Conservation (phyloP, 2,113 vertebrate genomes). For the Dasyurus viverrinus region DNA sequence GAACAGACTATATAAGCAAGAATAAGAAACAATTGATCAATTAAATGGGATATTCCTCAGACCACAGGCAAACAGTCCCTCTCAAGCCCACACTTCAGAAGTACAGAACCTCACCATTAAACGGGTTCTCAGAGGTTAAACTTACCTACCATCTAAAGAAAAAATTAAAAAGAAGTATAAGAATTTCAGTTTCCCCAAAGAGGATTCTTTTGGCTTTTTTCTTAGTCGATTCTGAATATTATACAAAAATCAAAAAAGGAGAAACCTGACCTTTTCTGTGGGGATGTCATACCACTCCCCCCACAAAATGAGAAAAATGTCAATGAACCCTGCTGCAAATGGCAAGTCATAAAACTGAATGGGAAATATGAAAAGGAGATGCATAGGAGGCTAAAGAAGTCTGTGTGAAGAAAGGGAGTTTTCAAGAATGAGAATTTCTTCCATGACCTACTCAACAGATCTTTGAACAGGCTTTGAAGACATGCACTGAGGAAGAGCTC, state of each 20-base stretch:
- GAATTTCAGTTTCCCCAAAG: not conserved
- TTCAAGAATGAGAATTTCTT: not conserved
- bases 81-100: not conserved
- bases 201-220: not conserved
- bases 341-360: not conserved
- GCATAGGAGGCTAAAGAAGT: not conserved
- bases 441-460: not conserved
- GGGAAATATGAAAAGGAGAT: not conserved
- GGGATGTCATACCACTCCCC: not conserved
- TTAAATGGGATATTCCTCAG: not conserved
- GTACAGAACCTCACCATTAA: not conserved
- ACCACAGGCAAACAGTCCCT: not conserved
- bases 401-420: not conserved
- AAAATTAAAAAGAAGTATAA: not conserved
- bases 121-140: not conserved
- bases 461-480: not conserved
- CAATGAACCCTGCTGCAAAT: not conserved
- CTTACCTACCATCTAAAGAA: not conserved
- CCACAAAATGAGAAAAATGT: not conserved
- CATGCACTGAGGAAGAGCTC: not conserved
- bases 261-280: fast-evolving
- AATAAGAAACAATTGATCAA: not conserved
- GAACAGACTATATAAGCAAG: not conserved
- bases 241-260: not conserved
- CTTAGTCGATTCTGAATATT: not conserved